phyloP scores from a whole-genome alignment of 2,797 vertebrate species.

The Epinephelus malabaricus region DNA sequence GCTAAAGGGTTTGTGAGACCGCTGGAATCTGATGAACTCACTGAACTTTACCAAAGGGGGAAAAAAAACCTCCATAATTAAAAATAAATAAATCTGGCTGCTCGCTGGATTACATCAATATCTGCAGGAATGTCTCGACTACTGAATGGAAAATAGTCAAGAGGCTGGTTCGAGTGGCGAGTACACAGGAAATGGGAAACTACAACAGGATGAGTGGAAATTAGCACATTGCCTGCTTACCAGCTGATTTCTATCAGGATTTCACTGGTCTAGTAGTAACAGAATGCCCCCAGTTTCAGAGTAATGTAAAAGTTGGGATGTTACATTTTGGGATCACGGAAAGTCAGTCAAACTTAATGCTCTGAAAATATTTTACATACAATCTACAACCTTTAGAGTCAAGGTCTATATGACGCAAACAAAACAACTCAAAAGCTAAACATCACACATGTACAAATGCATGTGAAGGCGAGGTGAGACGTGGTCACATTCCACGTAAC shows the following conservation, averaged over 20 bases:
- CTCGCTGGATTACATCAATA: slow-evolving; percentile 61
- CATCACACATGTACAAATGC: slow-evolving; percentile 33
- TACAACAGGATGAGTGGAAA: slow-evolving; percentile 62
- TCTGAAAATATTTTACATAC: slow-evolving; percentile 43
- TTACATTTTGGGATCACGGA: slow-evolving; percentile 23
- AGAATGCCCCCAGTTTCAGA: slow-evolving; percentile 10
- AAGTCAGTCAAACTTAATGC: slow-evolving; percentile 14
- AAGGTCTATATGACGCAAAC: slow-evolving; percentile 36
- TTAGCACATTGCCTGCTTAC: slow-evolving; percentile 23
- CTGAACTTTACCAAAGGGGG: slow-evolving; percentile 37
- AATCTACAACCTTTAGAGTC: slow-evolving; percentile 34
- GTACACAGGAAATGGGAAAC: slow-evolving; percentile 65
- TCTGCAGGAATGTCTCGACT: slow-evolving; percentile 60
- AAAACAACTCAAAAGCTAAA: slow-evolving; percentile 17
- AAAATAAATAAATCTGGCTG: slow-evolving; percentile 70
- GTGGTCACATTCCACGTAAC: slow-evolving; percentile 22
- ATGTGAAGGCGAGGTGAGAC: slow-evolving; percentile 13
- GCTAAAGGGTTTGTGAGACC: slow-evolving; percentile 16
- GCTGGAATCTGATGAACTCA: slow-evolving; percentile 47
- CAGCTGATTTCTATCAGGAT: slow-evolving; percentile 37
- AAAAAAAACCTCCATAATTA: slow-evolving; percentile 41
- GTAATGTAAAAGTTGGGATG: background rate
- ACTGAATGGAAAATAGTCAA: slow-evolving; percentile 56
- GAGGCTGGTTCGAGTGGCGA: slow-evolving; percentile 40
- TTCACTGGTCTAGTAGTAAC: slow-evolving; percentile 13